phyloP scores from a whole-genome alignment of 1,140 invertebrate species.

The Ooceraea biroi region DNA sequence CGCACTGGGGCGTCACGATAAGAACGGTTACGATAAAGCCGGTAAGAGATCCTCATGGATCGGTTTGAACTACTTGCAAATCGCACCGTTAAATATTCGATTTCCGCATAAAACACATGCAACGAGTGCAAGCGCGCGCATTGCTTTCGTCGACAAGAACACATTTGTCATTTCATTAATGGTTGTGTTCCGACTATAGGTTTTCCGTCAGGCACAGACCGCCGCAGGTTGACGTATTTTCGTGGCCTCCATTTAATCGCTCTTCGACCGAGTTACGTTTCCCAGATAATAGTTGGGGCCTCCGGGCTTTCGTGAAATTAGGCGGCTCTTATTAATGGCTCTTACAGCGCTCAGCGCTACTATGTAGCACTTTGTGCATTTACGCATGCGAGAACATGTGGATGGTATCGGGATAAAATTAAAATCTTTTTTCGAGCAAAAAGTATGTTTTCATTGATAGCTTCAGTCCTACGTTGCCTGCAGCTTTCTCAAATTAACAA shows the following conservation, averaged over 20 bases:
- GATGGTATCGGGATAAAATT: neutral
- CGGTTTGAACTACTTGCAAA: slow-evolving; percentile 7
- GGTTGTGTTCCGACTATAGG: slow-evolving; percentile 74
- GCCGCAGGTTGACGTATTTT: slow-evolving; percentile 74
- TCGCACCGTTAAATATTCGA: slow-evolving; percentile 64
- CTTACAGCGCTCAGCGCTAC: slow-evolving; percentile 2
- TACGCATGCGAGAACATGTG: neutral
- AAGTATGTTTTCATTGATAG: neutral
- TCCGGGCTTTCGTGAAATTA: slow-evolving; percentile 71
- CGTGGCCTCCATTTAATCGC: slow-evolving; percentile 72
- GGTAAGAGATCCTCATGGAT: slow-evolving; percentile 35
- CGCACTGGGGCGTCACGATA: neutral
- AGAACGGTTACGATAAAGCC: neutral
- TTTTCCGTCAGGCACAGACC: slow-evolving; percentile 73
- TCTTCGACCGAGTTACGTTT: slow-evolving; percentile 73
- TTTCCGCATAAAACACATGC: slow-evolving; percentile 42
- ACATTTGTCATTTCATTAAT: slow-evolving; percentile 78
- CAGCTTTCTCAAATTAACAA: neutral
- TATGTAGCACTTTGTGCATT: neutral
- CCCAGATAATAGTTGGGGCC: slow-evolving; percentile 68
- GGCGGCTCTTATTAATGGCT: slow-evolving; percentile 71
- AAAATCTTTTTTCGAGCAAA: neutral
- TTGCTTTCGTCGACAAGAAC: slow-evolving; percentile 63
- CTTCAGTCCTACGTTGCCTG: too few relatives aligned
- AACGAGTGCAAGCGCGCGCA: neutral